Percentiles rank a stretch among this genome's conserved stretches.
These are phyloP conservation scores for Amphiura filiformis DNA, from an alignment of 35 echinoderm and acorn worm species.

Conservation along the genomic window DNA sequence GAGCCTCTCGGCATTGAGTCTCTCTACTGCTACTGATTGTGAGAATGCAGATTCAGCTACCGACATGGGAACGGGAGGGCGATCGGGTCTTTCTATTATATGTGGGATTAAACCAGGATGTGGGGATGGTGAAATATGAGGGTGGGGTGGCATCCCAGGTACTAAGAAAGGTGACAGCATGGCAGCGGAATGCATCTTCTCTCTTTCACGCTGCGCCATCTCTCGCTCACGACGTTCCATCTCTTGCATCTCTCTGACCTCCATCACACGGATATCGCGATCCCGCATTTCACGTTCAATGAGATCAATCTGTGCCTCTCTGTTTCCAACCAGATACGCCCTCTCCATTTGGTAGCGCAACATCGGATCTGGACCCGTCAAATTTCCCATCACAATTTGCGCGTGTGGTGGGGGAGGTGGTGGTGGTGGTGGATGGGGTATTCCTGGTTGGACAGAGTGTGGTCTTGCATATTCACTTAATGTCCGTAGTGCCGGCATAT, in stretches of 20 bases:
- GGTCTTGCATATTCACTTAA: conserved; percentile 92
- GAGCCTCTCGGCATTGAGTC: conserved; percentile 71
- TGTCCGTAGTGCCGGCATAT: conserved; percentile 87
- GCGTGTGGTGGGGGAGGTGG: background rate
- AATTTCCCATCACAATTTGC: conserved; percentile 17
- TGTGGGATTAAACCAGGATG: background rate
- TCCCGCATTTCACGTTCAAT: conserved; percentile 88
- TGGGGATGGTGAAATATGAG: background rate
- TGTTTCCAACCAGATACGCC: conserved; percentile 59
- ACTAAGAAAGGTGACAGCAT: conserved; percentile 62
- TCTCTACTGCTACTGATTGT: conserved; percentile 56
- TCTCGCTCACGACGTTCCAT: conserved; percentile 56
- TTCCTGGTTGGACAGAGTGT: conserved; percentile 51
- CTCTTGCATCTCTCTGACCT: conserved; percentile 49
- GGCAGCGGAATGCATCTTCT: conserved; percentile 55
- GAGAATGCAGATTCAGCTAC: conserved; percentile 32
- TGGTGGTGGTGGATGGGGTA: conserved; percentile 22
- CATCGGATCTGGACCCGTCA: conserved; percentile 95
- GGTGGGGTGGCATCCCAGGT: background rate
- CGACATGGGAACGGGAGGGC: background rate
- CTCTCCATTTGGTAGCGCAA: conserved; percentile 79
- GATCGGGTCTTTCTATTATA: background rate
- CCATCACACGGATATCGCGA: conserved; percentile 59
- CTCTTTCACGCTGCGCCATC: conserved; percentile 58
- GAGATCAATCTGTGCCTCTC: conserved; percentile 90